Evolutionary conservation across 2,113 vertebrate species (phyloP).

Genomic region (Thinocorus orbignyianus): DNA sequence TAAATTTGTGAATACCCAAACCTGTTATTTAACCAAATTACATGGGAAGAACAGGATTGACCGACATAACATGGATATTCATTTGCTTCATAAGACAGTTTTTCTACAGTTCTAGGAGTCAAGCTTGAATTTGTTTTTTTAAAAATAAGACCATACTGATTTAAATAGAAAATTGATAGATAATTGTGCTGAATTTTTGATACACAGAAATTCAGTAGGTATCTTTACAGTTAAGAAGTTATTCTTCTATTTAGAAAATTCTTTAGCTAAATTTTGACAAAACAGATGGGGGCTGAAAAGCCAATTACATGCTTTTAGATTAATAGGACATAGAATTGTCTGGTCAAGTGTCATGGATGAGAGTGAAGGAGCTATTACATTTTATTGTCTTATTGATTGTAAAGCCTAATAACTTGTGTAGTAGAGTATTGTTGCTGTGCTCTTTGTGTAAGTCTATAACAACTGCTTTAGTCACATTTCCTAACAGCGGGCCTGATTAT

Average conservation of each 20-base stretch:
- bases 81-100: neutral
- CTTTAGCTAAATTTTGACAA: neutral
- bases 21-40: constrained; percentile 1
- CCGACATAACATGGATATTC: neutral
- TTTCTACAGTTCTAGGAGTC: neutral
- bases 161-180: neutral
- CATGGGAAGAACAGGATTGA: neutral
- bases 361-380: constrained; percentile 24
- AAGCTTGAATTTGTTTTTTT: neutral
- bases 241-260: neutral
- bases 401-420: neutral
- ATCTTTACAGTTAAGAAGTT: neutral
- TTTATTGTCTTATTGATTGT: constrained; percentile 48
- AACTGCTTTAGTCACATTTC: neutral
- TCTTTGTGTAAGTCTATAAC: neutral
- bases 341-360: constrained; percentile 13
- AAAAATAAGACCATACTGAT: neutral
- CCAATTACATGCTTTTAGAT: constrained; percentile 1
- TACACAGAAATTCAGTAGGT: neutral
- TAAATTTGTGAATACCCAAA: constrained; percentile 17
- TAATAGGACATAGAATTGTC: neutral
- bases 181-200: neutral
- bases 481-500: neutral
- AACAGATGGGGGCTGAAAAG: neutral
- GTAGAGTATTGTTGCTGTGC: neutral